Percentiles rank a stretch among this genome's conserved stretches.
Conservation (phyloP, 1,140 invertebrate genomes). For the Drosophila nigromelanica region DNA sequence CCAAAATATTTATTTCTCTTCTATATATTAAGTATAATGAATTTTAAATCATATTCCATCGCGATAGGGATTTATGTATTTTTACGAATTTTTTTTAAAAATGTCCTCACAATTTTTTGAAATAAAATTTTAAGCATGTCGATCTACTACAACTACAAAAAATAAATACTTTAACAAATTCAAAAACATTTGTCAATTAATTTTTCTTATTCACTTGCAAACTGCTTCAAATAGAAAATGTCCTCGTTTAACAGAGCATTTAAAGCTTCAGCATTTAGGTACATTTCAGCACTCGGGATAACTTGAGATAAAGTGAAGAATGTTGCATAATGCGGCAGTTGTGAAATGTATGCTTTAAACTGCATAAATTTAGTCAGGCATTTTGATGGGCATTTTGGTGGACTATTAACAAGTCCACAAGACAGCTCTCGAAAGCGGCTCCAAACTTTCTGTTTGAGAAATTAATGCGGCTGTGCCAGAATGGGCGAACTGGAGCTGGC, state of each 20-base stretch:
- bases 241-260: background rate
- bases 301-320: background rate
- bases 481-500: conserved; percentile 13
- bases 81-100: too few species aligned
- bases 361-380: conserved; percentile 38
- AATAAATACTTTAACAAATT: too few species aligned
- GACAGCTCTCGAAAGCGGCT: conserved; percentile 4
- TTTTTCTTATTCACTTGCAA: too few species aligned
- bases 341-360: conserved; percentile 29
- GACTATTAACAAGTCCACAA: background rate
- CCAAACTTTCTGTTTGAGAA: conserved; percentile 60
- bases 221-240: too few species aligned
- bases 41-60: too few species aligned
- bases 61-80: too few species aligned
- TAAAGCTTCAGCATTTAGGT: background rate
- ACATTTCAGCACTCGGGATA: background rate
- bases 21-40: too few species aligned
- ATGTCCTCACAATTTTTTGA: too few species aligned
- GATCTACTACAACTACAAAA: too few species aligned
- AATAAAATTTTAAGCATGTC: too few species aligned
- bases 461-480: conserved; percentile 56
- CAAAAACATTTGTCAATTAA: too few species aligned
- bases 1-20: too few species aligned
- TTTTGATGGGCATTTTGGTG: conserved; percentile 33
- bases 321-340: conserved; percentile 6